Conservation (phyloP, 2,888 invertebrate species). For the Incurvaria masculella region DNA sequence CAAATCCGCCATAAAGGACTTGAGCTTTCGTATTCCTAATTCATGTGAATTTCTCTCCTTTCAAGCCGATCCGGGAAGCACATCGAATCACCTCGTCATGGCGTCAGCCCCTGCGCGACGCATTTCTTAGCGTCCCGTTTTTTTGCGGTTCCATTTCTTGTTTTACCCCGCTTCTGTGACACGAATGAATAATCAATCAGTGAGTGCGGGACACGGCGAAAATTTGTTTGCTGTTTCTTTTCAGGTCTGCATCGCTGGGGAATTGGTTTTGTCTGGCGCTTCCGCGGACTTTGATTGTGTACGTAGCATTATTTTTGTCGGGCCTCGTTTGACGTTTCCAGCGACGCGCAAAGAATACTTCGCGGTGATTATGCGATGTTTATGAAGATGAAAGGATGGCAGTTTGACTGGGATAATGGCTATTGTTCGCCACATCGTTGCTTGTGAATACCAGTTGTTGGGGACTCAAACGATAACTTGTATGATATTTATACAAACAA, state of each 20-base stretch:
- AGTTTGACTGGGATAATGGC: too few relatives aligned
- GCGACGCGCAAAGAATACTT: not conserved
- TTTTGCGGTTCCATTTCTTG: not conserved
- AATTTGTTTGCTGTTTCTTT: conserved; percentile 22
- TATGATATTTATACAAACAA: too few relatives aligned
- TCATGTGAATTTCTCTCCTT: too few relatives aligned
- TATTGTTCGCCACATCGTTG: too few relatives aligned
- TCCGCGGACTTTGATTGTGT: not conserved
- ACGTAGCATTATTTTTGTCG: not conserved
- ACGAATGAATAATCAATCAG: conserved; percentile 55
- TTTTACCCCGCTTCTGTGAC: conserved; percentile 20
- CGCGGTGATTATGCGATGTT: not conserved
- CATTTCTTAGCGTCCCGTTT: not conserved
- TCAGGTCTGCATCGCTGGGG: conserved; percentile 36
- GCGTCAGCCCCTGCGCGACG: not conserved
- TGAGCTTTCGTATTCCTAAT: too few relatives aligned
- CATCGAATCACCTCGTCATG: too few relatives aligned
- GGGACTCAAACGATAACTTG: too few relatives aligned
- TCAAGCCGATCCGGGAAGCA: too few relatives aligned
- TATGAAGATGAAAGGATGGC: not conserved
- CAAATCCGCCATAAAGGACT: too few relatives aligned
- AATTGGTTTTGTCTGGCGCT: conserved; percentile 29
- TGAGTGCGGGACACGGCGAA: conserved; percentile 42
- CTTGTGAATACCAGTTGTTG: too few relatives aligned
- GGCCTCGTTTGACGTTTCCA: not conserved